Evolutionary conservation across 2,888 invertebrate genomes (phyloP).

Genomic region (Rhynchonema sp.): DNA sequence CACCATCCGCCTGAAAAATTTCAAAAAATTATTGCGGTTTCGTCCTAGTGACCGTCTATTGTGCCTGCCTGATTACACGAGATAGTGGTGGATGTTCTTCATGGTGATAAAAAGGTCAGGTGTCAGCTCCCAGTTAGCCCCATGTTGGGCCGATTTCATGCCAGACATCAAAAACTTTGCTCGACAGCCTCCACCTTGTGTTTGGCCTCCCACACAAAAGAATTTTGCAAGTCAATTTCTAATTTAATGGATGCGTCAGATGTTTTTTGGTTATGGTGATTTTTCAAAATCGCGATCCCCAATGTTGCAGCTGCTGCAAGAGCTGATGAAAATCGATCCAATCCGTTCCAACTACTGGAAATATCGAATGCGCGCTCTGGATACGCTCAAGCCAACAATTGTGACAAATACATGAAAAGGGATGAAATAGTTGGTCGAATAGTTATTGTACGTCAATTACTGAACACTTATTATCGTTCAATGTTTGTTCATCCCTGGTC

Average conservation of each 20-base stretch:
- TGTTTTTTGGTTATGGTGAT: neutral
- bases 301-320: constrained; percentile 12
- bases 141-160: neutral
- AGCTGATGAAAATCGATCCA: constrained; percentile 16
- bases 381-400: neutral
- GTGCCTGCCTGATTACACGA: too few relatives aligned
- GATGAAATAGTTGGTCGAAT: too few relatives aligned
- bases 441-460: too few relatives aligned
- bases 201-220: too few relatives aligned
- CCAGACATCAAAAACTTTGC: neutral
- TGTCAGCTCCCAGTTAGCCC: neutral
- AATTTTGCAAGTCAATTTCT: neutral
- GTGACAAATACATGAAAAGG: neutral
- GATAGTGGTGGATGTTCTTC: too few relatives aligned
- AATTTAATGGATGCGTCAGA: too few relatives aligned
- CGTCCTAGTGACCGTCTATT: neutral
- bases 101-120: neutral
- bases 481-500: neutral
- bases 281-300: too few relatives aligned
- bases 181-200: neutral
- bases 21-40: too few relatives aligned
- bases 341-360: constrained; percentile 19
- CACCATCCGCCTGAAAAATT: too few relatives aligned
- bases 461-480: neutral
- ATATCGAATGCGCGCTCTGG: neutral